Evolutionary conservation across 2,888 invertebrate species (phyloP), one percentile per base, ranked within the genome.

Genomic region (Suillia variegata): DNA sequence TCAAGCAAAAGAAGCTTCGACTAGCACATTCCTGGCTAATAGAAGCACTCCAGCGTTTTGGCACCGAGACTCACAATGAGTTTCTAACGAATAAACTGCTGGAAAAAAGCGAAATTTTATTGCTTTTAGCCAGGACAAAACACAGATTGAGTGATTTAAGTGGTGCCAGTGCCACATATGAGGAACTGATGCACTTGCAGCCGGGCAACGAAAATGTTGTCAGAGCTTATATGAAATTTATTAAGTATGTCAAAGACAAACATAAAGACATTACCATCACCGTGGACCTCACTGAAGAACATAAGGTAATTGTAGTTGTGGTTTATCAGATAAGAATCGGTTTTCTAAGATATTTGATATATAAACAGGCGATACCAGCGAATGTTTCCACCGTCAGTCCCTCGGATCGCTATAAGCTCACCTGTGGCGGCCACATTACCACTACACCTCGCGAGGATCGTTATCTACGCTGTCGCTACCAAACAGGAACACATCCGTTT

Each of bases 21-120:
- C 93, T 97, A 77, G 92, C 94, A 0, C 87, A 93, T 2, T 81
- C 91, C 62, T 94, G 94, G 94, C 91, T 94, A 88, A 85, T 88
- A 61, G 92, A 94, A 61, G 70, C 76, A 0, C 33, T 64, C 17
- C 51, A 62, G 0, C 69, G 73, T 1, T 60, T 67, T 12, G 54
- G 57, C 1, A 63, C 64, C 15, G 48, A 54, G 1, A 49, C 12
- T 42, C 13, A 21, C 22, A 12, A 31, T 12, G n/a, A n/a, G n/a
- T n/a, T n/a, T n/a, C 47, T 15, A 3, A 0, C 31, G 20, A 21
- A 47, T 18, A 54, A 52, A 13, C 15, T 24, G 21, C 33, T 63
- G 0, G 58, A 62, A 34, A 63, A 62, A 42, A 24, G 62, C 1
- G 62, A 68, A 26, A 68, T 79, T 10, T 24, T 71, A 56, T 61